phyloP scores from a whole-genome alignment of 2,113 vertebrate genomes.

The Promerops cafer region DNA sequence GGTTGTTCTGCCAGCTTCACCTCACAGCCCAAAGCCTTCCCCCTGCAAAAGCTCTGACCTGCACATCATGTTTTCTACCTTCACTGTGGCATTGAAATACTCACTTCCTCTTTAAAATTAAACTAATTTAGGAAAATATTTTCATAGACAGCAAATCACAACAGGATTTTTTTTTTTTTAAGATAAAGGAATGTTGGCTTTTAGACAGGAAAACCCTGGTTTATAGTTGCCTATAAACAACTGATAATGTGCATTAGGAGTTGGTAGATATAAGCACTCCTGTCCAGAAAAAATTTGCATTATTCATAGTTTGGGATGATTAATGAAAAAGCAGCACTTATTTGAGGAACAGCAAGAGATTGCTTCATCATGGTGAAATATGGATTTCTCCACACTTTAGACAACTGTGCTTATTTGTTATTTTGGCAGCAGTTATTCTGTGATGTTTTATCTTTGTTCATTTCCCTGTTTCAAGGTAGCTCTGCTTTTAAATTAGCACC shows the following conservation, averaged over 20 bases:
- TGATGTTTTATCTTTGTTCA: neutral
- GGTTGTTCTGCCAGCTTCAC: neutral
- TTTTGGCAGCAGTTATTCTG: neutral
- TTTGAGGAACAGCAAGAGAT: neutral
- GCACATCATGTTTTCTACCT: neutral
- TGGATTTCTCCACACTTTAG: neutral
- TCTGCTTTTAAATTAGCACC: slow-evolving; percentile 27
- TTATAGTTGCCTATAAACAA: neutral
- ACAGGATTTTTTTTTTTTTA: neutral
- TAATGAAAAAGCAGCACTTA: neutral
- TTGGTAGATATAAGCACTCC: neutral
- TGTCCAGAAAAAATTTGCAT: neutral
- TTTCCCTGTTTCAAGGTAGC: neutral
- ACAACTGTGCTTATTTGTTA: neutral
- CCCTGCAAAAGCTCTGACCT: neutral
- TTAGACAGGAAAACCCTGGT: neutral
- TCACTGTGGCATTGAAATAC: neutral
- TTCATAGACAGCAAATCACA: neutral
- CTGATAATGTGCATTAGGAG: neutral
- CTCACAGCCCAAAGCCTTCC: neutral
- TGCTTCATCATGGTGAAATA: neutral
- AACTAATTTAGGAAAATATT: neutral
- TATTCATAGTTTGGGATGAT: slow-evolving; percentile 1
- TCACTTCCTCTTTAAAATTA: neutral
- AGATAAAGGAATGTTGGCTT: neutral